phyloP scores from a whole-genome alignment of 2,113 vertebrate species.

The Rhynchomys soricoides region DNA sequence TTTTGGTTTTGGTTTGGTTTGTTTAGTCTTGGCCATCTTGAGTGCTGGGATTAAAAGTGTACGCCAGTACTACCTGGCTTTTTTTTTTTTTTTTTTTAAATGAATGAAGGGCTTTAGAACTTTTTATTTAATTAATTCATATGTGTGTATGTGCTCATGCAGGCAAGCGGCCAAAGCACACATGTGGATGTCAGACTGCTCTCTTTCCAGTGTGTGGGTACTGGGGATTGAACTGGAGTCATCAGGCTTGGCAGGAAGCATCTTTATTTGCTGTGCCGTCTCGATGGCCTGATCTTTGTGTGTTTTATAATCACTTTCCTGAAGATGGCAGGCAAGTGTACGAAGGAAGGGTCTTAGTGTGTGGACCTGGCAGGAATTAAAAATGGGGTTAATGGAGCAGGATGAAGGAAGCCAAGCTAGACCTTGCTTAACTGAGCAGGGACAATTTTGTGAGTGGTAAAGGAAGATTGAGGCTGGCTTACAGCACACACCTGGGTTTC shows the following conservation, averaged over 20 bases:
- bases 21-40: neutral
- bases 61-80: neutral
- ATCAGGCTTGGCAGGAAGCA: neutral
- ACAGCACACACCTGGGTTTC: neutral
- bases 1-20: neutral
- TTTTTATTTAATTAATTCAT: neutral
- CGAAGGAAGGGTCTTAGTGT: conserved; percentile 10
- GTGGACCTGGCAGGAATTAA: neutral
- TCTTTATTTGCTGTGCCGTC: neutral
- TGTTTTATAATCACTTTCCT: conserved; percentile 38
- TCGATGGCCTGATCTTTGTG: neutral
- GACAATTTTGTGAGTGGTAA: neutral
- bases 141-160: neutral
- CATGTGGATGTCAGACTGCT: neutral
- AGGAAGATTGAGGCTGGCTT: neutral
- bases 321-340: conserved; percentile 54
- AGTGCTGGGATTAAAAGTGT: neutral
- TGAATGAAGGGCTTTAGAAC: neutral
- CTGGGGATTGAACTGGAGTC: neutral
- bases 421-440: conserved; percentile 22
- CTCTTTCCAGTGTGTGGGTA: neutral
- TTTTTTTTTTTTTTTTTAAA: too few relatives aligned
- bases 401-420: conserved; percentile 12
- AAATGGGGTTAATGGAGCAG: conserved; percentile 22
- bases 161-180: neutral